Conservation (phyloP, 2,888 invertebrate species). For the Theretra japonica region DNA sequence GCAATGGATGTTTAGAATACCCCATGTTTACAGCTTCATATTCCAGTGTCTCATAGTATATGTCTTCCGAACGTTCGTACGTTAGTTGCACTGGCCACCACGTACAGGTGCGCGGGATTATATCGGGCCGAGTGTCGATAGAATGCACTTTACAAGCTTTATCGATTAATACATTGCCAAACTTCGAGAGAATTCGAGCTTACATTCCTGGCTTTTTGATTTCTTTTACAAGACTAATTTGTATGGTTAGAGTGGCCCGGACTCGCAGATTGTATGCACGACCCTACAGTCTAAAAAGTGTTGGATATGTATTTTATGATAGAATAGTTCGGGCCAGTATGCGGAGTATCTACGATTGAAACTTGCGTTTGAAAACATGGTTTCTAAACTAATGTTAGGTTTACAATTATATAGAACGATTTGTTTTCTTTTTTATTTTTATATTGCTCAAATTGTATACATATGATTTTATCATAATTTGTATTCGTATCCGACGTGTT, state of each 20-base stretch:
- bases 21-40: slow-evolving; percentile 24
- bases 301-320: slow-evolving; percentile 5
- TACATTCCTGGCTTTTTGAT: slow-evolving; percentile 72
- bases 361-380: slow-evolving; percentile 4
- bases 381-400: slow-evolving; percentile 14
- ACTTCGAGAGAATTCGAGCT: slow-evolving; percentile 56
- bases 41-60: slow-evolving; percentile 21
- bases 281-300: background rate
- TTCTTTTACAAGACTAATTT: slow-evolving; percentile 42
- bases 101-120: background rate
- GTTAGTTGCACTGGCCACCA: background rate
- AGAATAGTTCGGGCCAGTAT: background rate
- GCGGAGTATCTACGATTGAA: background rate
- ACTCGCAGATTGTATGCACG: background rate
- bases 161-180: slow-evolving; percentile 66
- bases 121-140: background rate
- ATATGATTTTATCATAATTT: slow-evolving; percentile 58
- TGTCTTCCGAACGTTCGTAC: slow-evolving; percentile 17
- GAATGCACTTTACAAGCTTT: slow-evolving; percentile 42
- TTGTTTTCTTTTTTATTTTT: slow-evolving; percentile 82
- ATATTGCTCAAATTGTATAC: slow-evolving; percentile 81
- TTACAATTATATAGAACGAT: slow-evolving; percentile 61
- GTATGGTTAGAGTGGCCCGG: background rate
- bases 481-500: slow-evolving; percentile 65
- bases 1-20: slow-evolving; percentile 22